A percentile compares a stretch with the other conserved stretches of the same genome.
These are phyloP conservation scores for Candidula unifasciata DNA, from an alignment of 2,888 invertebrate species.

Conservation along the genomic window DNA sequence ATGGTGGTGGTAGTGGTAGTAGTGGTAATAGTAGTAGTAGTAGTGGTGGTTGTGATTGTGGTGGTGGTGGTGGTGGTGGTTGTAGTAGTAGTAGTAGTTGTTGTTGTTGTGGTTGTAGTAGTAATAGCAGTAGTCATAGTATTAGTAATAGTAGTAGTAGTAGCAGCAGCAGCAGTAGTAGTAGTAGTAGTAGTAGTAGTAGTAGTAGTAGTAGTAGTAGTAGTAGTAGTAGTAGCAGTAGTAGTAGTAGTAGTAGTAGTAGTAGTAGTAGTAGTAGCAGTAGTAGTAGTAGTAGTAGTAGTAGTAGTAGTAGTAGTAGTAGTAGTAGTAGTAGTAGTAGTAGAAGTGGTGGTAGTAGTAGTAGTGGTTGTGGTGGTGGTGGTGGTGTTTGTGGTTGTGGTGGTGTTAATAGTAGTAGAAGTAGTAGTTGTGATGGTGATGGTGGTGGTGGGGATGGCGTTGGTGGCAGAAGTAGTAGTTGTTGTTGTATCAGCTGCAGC, in stretches of 20 bases:
- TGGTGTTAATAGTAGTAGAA: not conserved
- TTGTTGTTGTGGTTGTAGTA: too few relatives aligned
- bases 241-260: constrained; percentile 8
- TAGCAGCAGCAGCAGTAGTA: not conserved
- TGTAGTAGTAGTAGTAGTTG: too few relatives aligned
- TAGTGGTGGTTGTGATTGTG: not conserved
- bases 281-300: constrained; percentile 8
- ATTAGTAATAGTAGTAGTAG: not conserved
- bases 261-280: constrained; percentile 4
- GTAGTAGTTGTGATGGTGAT: not conserved
- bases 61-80: too few relatives aligned
- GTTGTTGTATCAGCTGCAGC: not conserved
- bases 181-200: not conserved
- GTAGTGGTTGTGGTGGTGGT: not conserved
- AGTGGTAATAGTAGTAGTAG: not conserved
- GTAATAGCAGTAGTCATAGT: too few relatives aligned
- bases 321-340: not conserved
- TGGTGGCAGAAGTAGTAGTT: not conserved
- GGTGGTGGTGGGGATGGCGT: not conserved
- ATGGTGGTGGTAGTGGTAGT: not conserved
- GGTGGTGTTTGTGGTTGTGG: not conserved
- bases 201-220: not conserved
- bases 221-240: not conserved
- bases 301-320: constrained; percentile 4
- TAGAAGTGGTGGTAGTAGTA: not conserved